Percentiles rank a stretch among this genome's conserved stretches.
These are phyloP conservation scores for Drosophila birchii DNA, from an alignment of 2,888 invertebrate genomes.

Conservation along the genomic window DNA sequence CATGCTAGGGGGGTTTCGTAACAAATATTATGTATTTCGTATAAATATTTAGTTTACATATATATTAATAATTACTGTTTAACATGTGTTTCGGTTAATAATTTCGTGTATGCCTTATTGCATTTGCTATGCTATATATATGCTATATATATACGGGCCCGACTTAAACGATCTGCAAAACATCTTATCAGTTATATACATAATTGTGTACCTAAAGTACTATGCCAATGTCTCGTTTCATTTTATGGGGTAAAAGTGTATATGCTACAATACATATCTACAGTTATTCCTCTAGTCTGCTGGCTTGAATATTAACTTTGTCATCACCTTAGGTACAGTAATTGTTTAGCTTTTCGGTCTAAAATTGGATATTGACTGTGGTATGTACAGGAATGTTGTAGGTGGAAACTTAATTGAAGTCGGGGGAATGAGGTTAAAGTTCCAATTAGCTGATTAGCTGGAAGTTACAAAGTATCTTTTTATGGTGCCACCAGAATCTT, in stretches of 20 bases:
- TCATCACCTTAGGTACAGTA: slow-evolving; percentile 72
- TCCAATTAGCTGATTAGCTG: slow-evolving; percentile 31
- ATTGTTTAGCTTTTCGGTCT: slow-evolving; percentile 67
- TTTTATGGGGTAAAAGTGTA: slow-evolving; percentile 48
- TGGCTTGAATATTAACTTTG: slow-evolving; percentile 51
- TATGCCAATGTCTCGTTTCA: slow-evolving; percentile 45
- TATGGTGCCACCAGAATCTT: slow-evolving; percentile 13
- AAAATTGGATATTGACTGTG: slow-evolving; percentile 46
- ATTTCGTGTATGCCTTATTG: slow-evolving; percentile 56
- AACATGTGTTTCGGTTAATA: slow-evolving; percentile 73
- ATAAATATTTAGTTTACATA: slow-evolving; percentile 57
- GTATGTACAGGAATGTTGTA: slow-evolving; percentile 69
- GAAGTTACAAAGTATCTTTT: slow-evolving; percentile 20
- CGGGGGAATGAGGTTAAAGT: slow-evolving; percentile 36
- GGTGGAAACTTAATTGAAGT: slow-evolving; percentile 22
- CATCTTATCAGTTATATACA: slow-evolving; percentile 66
- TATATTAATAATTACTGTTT: slow-evolving; percentile 63
- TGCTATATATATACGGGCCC: slow-evolving; percentile 64
- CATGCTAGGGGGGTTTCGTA: slow-evolving; percentile 53
- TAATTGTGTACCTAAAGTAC: slow-evolving; percentile 56
- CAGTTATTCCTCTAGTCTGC: slow-evolving; percentile 58
- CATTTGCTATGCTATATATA: slow-evolving; percentile 68
- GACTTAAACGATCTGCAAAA: slow-evolving; percentile 49
- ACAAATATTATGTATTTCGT: slow-evolving; percentile 59
- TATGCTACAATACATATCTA: slow-evolving; percentile 75